Conservation (phyloP, 53 echinoderm and acorn worm species). For the Holothuria leucospilota region DNA sequence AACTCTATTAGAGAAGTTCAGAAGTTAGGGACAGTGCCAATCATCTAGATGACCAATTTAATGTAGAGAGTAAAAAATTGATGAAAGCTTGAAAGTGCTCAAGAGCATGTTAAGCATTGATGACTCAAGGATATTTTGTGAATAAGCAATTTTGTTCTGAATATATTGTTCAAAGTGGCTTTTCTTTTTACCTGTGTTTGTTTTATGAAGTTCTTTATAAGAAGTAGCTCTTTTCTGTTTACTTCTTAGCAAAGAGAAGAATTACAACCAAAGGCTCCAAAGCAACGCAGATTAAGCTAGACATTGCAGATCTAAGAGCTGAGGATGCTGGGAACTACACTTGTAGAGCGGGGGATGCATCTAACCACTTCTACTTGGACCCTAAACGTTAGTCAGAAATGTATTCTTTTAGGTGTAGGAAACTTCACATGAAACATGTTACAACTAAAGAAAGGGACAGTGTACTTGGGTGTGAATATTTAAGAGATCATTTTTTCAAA, state of each 20-base stretch:
- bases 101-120: no score
- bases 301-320: constrained; percentile 23
- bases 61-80: no score
- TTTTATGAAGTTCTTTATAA: no score
- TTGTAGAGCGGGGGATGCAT: constrained; percentile 71
- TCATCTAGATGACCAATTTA: no score
- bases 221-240: neutral
- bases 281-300: constrained; percentile 35
- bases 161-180: no score
- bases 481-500: neutral
- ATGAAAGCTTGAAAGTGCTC: no score
- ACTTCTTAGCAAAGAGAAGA: constrained; percentile 6
- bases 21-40: no score
- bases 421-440: neutral
- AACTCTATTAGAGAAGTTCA: no score
- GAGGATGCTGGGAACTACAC: constrained; percentile 71
- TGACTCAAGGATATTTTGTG: no score
- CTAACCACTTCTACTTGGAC: constrained; percentile 64
- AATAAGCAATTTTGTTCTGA: no score
- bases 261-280: constrained; percentile 21
- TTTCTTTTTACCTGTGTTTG: no score
- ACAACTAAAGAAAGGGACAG: neutral
- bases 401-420: neutral
- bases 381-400: constrained; percentile 61
- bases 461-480: neutral